A percentile compares a stretch with the other conserved stretches of the same genome.
These are phyloP conservation scores for Drosophila antonietae DNA, from an alignment of 2,888 invertebrate species.

Conservation along the genomic window DNA sequence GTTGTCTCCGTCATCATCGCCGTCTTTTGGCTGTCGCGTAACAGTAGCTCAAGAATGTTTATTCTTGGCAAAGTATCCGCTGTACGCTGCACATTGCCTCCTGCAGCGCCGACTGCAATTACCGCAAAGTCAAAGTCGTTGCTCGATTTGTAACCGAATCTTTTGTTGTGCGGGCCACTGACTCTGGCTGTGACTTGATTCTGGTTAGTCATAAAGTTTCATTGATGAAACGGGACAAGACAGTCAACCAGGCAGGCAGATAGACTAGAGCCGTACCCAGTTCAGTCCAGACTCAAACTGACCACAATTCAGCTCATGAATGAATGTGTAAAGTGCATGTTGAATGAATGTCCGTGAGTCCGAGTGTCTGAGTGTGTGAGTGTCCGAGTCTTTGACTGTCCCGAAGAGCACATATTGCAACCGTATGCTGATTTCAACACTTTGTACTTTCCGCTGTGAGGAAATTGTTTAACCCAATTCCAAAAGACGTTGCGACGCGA, in stretches of 20 bases:
- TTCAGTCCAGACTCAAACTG: slow-evolving; percentile 22
- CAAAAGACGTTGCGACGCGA: slow-evolving; percentile 8
- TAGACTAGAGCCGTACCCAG: background rate
- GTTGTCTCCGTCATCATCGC: slow-evolving; percentile 33
- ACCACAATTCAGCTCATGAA: slow-evolving; percentile 44
- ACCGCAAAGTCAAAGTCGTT: slow-evolving; percentile 53
- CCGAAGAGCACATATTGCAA: slow-evolving; percentile 57
- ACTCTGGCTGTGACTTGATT: slow-evolving; percentile 14
- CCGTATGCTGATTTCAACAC: slow-evolving; percentile 60
- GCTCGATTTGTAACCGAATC: slow-evolving; percentile 67
- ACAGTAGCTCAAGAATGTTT: slow-evolving; percentile 72
- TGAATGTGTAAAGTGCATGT: slow-evolving; percentile 35
- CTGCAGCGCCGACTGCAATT: slow-evolving; percentile 65
- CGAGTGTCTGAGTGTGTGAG: background rate
- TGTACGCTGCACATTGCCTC: slow-evolving; percentile 41
- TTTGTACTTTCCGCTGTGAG: slow-evolving; percentile 61
- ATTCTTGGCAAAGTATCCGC: slow-evolving; percentile 30
- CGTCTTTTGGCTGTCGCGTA: slow-evolving; percentile 45
- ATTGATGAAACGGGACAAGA: slow-evolving; percentile 62
- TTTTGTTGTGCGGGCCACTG: slow-evolving; percentile 21
- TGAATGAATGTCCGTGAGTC: slow-evolving; percentile 50
- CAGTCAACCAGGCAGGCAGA: background rate
- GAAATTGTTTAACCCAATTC: slow-evolving; percentile 63
- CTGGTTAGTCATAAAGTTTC: slow-evolving; percentile 45
- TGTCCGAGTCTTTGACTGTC: background rate